These are phyloP conservation scores for Rhipidura dahli DNA, from an alignment of 2,113 vertebrate genomes.

Conservation along the genomic window DNA sequence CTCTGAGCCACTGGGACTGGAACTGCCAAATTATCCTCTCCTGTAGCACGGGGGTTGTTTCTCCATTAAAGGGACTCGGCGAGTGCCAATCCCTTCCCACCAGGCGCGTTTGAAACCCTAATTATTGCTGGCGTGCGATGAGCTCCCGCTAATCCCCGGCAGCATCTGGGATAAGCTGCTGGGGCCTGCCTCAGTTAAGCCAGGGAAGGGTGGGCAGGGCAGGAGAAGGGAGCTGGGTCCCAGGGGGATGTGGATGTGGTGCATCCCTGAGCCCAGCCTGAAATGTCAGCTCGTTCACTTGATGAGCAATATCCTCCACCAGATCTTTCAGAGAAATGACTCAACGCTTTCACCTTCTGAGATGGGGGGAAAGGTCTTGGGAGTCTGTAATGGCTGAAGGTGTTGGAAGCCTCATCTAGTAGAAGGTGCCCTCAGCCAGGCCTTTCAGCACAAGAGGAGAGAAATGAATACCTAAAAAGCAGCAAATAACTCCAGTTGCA, in stretches of 20 bases:
- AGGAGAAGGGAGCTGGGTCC: not conserved
- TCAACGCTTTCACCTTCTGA: not conserved
- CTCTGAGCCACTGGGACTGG: not conserved
- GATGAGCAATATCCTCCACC: not conserved
- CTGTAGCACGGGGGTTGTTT: not conserved
- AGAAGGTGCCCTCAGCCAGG: not conserved
- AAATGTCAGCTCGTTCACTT: not conserved
- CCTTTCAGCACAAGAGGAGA: not conserved
- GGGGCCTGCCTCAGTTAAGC: not conserved
- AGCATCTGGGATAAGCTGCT: not conserved
- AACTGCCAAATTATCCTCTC: slow-evolving; percentile 21
- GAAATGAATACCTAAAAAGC: slow-evolving; percentile 32
- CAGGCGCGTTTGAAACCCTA: not conserved
- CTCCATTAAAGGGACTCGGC: not conserved
- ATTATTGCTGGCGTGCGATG: not conserved
- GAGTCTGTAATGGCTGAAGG: slow-evolving; percentile 25
- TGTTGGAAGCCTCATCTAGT: not conserved
- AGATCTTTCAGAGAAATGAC: slow-evolving; percentile 19
- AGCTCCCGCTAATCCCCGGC: not conserved
- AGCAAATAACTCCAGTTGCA: not conserved
- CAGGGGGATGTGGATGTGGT: rapidly evolving
- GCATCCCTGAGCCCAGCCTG: not conserved
- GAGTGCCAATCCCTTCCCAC: not conserved
- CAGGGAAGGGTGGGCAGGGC: not conserved
- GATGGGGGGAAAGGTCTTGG: not conserved